Evolutionary conservation across 2,888 invertebrate genomes (phyloP), one percentile per base, ranked within the genome.

Genomic region (Gerosis bhagava): DNA sequence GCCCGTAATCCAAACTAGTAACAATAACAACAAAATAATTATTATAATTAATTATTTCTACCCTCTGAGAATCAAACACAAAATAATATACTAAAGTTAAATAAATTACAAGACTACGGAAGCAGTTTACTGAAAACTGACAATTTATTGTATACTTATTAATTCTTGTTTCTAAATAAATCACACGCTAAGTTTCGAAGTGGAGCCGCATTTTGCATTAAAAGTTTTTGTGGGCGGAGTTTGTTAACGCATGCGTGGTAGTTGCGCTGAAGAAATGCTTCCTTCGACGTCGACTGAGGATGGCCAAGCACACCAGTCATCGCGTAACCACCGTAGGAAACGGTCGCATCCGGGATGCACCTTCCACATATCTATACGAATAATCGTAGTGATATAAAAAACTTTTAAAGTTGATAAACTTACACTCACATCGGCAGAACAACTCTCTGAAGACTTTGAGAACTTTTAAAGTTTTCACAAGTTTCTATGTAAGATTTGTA

Each of bases 271-370:
- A 86, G 84, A 87, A 58, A 60, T 86, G 82, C 74, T 82, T 70
- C 64, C 64, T 64, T 66, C 74, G 67, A 67, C 77, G 69, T 61
- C 74, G 67, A 55, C 73, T 57, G 66, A 59, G 60, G 75, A 70
- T 68, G 73, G 62, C 54, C 68, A 61, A 65, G 69, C 62, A 61
- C 60, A 73, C 62, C 75, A 88, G 86, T 87, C 64, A 65, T 70
- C 83, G 83, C 87, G 86, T 59, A 59, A 65, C 66, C 74, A 57
- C 63, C 65, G 79, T 66, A 68, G 64, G 60, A 70, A 52, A 60
- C 81, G 79, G 81, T 77, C 84, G 83, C 74, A 73, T 64, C 51
- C 71, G 73, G 59, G 56, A 77, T 83, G 86, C 77, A 75, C 63
- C 45, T 16, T 8, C 8, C 54, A 49, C 47, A 39, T 25, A 25